These are phyloP conservation scores for Scarus forsteni DNA, from an alignment of 2,797 vertebrate species.

Conservation along the genomic window DNA sequence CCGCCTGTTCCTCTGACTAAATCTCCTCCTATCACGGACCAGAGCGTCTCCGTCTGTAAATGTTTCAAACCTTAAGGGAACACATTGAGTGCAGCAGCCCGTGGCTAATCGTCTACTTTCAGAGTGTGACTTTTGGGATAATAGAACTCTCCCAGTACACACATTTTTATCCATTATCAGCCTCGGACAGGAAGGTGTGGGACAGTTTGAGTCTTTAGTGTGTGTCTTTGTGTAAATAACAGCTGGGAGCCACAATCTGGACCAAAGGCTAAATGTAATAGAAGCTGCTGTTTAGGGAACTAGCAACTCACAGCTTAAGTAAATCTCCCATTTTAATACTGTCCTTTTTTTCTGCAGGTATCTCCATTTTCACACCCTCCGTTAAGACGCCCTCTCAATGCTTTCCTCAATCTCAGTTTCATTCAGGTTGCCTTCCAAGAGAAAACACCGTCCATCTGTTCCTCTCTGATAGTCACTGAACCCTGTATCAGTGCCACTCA, in stretches of 20 bases:
- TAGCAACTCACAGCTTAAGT: constrained; percentile 39
- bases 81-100: constrained; percentile 23
- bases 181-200: constrained; percentile 35
- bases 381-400: constrained; percentile 1
- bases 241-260: constrained; percentile 52
- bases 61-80: constrained; percentile 51
- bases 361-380: constrained; percentile 16
- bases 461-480: constrained; percentile 46
- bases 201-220: constrained; percentile 6
- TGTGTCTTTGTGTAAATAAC: constrained; percentile 52
- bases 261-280: constrained; percentile 66
- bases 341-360: constrained; percentile 2
- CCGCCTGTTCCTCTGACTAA: constrained; percentile 11
- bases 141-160: constrained; percentile 6
- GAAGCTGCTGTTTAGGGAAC: constrained; percentile 55
- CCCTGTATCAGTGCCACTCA: constrained; percentile 35
- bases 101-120: constrained; percentile 39
- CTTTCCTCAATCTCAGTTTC: constrained; percentile 24
- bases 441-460: constrained; percentile 49
- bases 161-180: constrained; percentile 39
- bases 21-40: constrained; percentile 16
- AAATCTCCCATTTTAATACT: constrained; percentile 22
- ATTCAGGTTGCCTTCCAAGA: constrained; percentile 1
- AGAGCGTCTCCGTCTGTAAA: constrained; percentile 33
- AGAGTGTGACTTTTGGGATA: constrained; percentile 47